Percentiles rank a stretch among this genome's conserved stretches.
phyloP scores from a whole-genome alignment of 2,888 invertebrate species.

The Phania funesta region DNA sequence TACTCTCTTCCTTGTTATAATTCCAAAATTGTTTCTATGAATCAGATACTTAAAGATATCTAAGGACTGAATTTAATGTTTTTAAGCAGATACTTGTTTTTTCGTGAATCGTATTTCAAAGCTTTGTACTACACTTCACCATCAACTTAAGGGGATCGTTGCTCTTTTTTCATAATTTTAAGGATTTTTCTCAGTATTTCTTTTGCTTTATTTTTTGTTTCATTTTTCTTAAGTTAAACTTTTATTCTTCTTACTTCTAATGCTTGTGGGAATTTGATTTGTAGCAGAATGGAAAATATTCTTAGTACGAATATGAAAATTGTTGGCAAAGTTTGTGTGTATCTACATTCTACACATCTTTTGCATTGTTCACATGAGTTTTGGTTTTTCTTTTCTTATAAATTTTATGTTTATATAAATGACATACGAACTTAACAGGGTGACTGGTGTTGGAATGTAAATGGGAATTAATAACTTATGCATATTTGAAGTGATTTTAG shows the following conservation, averaged over 20 bases:
- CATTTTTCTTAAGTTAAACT: background rate
- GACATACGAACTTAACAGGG: conserved; percentile 37
- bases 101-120: background rate
- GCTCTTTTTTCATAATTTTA: too few species aligned
- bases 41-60: too few species aligned
- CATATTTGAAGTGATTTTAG: conserved; percentile 32
- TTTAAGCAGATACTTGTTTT: background rate
- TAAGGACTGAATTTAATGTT: too few species aligned
- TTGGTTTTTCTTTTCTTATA: background rate
- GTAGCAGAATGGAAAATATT: conserved; percentile 27
- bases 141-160: background rate
- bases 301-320: background rate
- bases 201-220: background rate
- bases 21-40: too few species aligned
- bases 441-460: conserved; percentile 43
- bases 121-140: background rate
- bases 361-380: background rate
- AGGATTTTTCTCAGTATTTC: background rate
- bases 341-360: background rate
- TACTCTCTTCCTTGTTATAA: too few species aligned
- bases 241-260: conserved; percentile 4
- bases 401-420: conserved; percentile 6
- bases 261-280: conserved; percentile 47
- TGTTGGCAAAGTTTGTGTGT: background rate
- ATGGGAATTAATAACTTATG: conserved; percentile 47